Percentiles rank a stretch among this genome's conserved stretches.
These are phyloP conservation scores for Gambusia holbrooki DNA, from an alignment of 2,113 vertebrate species.

Conservation along the genomic window DNA sequence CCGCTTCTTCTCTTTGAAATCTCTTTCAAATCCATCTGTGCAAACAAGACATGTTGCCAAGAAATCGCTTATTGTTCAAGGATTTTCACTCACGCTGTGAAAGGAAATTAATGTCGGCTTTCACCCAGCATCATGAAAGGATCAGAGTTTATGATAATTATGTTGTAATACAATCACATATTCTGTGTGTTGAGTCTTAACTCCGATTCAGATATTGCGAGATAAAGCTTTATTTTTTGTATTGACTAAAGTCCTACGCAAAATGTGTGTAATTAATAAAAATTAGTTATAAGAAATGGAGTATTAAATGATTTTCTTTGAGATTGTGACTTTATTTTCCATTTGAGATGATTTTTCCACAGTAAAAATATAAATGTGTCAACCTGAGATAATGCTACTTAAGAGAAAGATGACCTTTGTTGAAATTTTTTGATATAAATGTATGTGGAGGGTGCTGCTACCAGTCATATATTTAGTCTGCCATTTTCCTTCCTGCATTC, in stretches of 20 bases:
- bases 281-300: background rate
- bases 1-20: constrained; percentile 9
- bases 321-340: background rate
- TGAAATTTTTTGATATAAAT: too few relatives aligned
- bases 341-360: background rate
- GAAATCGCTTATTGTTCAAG: constrained; percentile 54
- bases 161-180: background rate
- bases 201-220: background rate
- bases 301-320: background rate
- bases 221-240: background rate
- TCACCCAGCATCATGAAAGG: constrained; percentile 28
- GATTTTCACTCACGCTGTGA: constrained; percentile 41
- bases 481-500: too few relatives aligned
- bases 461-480: too few relatives aligned
- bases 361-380: too few relatives aligned
- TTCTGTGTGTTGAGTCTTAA: background rate
- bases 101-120: constrained; percentile 47
- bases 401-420: too few relatives aligned
- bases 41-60: constrained; percentile 54
- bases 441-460: too few relatives aligned
- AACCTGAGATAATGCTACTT: too few relatives aligned
- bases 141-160: constrained; percentile 7
- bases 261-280: background rate
- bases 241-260: background rate
- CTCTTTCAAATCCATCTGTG: constrained; percentile 41